A percentile compares a stretch with the other conserved stretches of the same genome.
Conservation (phyloP, 1,140 invertebrate genomes). For the Apis cerana region DNA sequence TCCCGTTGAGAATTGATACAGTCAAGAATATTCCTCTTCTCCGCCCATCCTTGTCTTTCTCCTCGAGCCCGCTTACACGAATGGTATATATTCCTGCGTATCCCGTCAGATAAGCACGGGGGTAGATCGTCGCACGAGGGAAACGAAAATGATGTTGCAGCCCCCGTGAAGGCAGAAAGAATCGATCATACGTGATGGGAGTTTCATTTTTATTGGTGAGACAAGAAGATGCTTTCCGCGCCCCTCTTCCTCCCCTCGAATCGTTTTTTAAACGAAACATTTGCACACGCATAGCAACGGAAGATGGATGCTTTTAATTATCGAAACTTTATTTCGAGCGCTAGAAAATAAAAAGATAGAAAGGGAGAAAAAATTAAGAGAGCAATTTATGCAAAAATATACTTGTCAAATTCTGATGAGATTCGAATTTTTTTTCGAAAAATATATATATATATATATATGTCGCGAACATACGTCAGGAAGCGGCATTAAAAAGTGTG, state of each 20-base stretch:
- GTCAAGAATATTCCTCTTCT: constrained; percentile 68
- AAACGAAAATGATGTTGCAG: constrained; percentile 66
- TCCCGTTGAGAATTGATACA: constrained; percentile 72
- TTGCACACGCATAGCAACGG: constrained; percentile 21
- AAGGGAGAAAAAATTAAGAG: no score
- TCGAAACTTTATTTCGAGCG: not conserved
- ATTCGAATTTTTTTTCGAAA: no score
- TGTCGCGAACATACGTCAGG: not conserved
- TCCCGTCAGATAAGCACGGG: constrained; percentile 63
- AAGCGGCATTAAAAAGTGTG: constrained; percentile 1
- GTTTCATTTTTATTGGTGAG: constrained; percentile 77
- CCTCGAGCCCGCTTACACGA: constrained; percentile 49
- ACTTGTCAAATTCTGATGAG: no score
- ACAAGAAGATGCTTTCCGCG: constrained; percentile 63
- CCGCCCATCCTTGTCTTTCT: constrained; percentile 15
- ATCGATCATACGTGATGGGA: constrained; percentile 78
- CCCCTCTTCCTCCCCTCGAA: not conserved
- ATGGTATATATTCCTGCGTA: constrained; percentile 59
- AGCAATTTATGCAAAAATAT: no score
- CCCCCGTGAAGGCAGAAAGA: constrained; percentile 67
- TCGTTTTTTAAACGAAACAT: constrained; percentile 34
- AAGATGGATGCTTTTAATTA: constrained; percentile 3
- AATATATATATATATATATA: no score
- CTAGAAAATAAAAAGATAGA: no score
- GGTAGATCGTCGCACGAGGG: constrained; percentile 38